Evolutionary conservation across 2,113 vertebrate genomes (phyloP), one percentile per base, ranked within the genome.

Genomic region (Cinclus cinclus): DNA sequence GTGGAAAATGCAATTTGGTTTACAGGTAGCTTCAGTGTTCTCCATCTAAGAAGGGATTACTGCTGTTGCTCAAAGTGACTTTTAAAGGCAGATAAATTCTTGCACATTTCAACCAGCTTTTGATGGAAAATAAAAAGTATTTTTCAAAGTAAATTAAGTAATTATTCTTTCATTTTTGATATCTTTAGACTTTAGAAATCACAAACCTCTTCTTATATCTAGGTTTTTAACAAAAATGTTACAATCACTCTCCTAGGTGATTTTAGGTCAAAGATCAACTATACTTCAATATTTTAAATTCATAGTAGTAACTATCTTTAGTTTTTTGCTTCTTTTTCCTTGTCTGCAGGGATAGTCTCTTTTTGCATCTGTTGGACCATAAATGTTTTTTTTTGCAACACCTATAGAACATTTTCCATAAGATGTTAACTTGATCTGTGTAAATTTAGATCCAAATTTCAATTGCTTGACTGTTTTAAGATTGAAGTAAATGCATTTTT

Each of bases 1-100:
- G 89, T 86, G 87, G 78, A 96, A 96, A 96, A 97, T 95, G 67
- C 52, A 80, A 33, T 94, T 80, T 92, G 62, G 44, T 76, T 96
- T 95, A 86, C 47, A 89, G 77, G 60, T 92, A 96, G 69, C 58
- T 95, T 95, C 85, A 82, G 55, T 75, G 41, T 44, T 83, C 52
- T 76, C 47, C 92, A 46, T 62, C 82, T 85, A 79, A 95, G 47
- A 79, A 94, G 25, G 33, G 60, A 94, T 96, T 77, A 92, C n/a
- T 78, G 86, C 37, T 50, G 22, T 81, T 90, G 46, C 58, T 93
- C 63, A 93, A 90, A 96, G 44, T 33, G 68, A 33, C 69, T 94
- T 94, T 87, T 89, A 89, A 92, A 87, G 21, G 12, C n/a, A 82
- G 60, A 68, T 81, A 94, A 83, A 82, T 63, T 68, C 56, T 91